A percentile compares a stretch with the other conserved stretches of the same genome.
These are phyloP conservation scores for Acomys russatus DNA, from an alignment of 2,797 vertebrate genomes.

Conservation along the genomic window DNA sequence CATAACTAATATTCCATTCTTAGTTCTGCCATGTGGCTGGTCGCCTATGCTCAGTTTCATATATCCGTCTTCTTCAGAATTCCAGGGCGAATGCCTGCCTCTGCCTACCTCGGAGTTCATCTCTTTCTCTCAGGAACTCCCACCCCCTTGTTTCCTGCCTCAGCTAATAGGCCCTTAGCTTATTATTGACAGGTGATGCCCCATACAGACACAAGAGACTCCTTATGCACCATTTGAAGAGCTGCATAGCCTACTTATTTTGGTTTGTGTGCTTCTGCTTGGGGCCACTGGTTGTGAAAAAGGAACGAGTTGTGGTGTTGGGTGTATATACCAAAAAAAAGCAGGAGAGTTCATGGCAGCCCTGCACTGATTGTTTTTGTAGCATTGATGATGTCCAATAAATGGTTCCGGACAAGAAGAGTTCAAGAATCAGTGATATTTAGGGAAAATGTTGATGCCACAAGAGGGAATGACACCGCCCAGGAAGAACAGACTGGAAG, in stretches of 20 bases:
- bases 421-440: background rate
- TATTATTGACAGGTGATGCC: too few species aligned
- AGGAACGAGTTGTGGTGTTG: background rate
- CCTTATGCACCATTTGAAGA: background rate
- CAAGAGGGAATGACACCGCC: background rate
- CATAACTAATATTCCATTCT: too few species aligned
- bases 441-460: background rate
- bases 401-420: background rate
- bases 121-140: too few species aligned
- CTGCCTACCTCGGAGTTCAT: too few species aligned
- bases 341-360: background rate
- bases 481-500: background rate
- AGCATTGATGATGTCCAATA: background rate
- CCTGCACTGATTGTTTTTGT: background rate
- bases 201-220: too few species aligned
- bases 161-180: too few species aligned
- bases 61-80: too few species aligned
- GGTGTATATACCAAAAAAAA: background rate
- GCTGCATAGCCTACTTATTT: background rate
- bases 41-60: too few species aligned
- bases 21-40: too few species aligned
- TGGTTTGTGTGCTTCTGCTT: background rate
- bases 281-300: conserved; percentile 9
- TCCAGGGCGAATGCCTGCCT: too few species aligned
- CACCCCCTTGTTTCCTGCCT: too few species aligned